Conservation (phyloP, 2,113 vertebrate genomes). For the Cichladusa arquata region DNA sequence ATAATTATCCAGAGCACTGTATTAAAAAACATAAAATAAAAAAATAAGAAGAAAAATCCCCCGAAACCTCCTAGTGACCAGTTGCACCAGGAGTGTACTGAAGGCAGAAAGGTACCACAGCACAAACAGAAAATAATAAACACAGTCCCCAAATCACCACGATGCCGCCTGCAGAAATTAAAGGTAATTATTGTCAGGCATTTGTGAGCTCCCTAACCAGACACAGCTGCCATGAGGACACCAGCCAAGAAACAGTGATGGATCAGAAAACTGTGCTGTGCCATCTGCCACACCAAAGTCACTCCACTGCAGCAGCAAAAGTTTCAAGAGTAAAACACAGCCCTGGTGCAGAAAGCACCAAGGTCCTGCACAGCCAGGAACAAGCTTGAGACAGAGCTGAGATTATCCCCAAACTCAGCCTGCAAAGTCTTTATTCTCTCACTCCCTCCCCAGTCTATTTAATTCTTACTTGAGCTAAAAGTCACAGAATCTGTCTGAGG, state of each 20-base stretch:
- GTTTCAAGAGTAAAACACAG: background rate
- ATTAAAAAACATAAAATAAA: background rate
- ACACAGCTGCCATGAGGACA: constrained; percentile 42
- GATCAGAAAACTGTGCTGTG: constrained; percentile 10
- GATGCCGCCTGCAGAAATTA: constrained; percentile 28
- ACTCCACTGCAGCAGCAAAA: background rate
- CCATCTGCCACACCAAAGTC: constrained; percentile 59
- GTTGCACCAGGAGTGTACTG: background rate
- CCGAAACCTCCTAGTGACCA: background rate
- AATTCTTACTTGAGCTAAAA: background rate
- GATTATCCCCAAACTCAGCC: background rate
- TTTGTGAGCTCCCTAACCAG: constrained; percentile 44
- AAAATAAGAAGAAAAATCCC: background rate
- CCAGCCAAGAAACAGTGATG: constrained; percentile 30
- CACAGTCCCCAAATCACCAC: background rate
- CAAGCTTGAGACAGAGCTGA: fast-evolving
- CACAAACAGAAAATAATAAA: background rate
- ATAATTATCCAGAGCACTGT: background rate
- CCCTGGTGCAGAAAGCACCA: background rate
- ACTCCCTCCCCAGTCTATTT: fast-evolving
- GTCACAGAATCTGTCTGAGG: background rate
- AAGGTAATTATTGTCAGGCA: constrained; percentile 50
- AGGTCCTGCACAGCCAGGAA: background rate
- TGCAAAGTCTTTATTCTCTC: background rate
- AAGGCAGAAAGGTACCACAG: background rate